Base-by-base conservation (phyloP, 2,113 vertebrate genomes). In the Scomber japonicus region DNA sequence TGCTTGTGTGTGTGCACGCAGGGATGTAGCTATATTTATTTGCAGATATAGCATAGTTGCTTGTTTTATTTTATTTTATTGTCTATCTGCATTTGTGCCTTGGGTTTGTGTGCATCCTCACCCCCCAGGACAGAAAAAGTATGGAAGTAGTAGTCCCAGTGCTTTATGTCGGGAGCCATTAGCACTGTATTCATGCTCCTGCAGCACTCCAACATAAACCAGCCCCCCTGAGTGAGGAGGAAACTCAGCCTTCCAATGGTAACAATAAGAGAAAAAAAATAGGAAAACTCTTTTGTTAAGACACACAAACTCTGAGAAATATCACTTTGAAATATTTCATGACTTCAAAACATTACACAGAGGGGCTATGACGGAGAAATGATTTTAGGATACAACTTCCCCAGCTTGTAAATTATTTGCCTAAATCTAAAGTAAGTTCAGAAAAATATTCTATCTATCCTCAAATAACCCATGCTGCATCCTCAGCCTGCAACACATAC, bases 101-200 rank as follows among this genome's bases (percentile, higher is more conserved):
- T 61, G 5, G 65, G 21, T 65, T 40, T 75, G 70, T 77, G 31
- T 44, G 68, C 67, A 54, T 51, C 31, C 40, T 71, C 7, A 61
- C 71, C 64, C 68, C 68, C 19, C 13, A 9, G 55, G 81, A 67
- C 27, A 71, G 57, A 14, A 40, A 66, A 55, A 74, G 61, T 56
- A 80, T 61, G 21, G 54, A 83, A 40, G 68, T 0, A 68, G 62
- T 64, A 49, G 71, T 73, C 55, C 49, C 72, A 44, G 54, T 63
- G 66, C 73, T 87, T 80, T 62, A 64, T 86, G 82, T 90, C 72
- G 78, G 51, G 54, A 66, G 50, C 76, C 51, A 85, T 92, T 85
- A 89, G 60, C 17, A 3, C 17, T 55, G 60, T 35, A 75, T 84
- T 75, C 54, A 82, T 71, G 82, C 67, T 78, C 45, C 35, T 45